Percentiles rank a stretch among this genome's conserved stretches.
Evolutionary conservation across 2,888 invertebrate species (phyloP).

Genomic region (Pomacea canaliculata): DNA sequence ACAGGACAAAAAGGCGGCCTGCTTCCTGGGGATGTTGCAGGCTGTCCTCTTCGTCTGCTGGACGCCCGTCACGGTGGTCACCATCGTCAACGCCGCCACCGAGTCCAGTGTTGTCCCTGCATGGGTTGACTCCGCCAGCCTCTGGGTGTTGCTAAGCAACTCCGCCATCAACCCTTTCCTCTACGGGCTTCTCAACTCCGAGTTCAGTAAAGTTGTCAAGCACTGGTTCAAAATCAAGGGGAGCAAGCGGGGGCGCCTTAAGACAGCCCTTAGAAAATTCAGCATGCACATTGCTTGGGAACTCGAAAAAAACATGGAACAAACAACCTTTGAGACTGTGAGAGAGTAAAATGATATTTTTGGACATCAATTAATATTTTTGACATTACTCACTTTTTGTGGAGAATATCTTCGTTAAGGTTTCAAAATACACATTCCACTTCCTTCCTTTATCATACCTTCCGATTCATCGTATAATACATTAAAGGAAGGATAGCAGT

Average conservation of each 20-base stretch:
- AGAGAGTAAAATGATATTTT: background rate
- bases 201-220: constrained; percentile 37
- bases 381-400: background rate
- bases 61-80: constrained; percentile 47
- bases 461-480: too few species aligned
- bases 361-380: background rate
- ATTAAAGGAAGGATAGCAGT: too few species aligned
- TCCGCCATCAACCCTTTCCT: constrained; percentile 51
- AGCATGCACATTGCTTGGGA: constrained; percentile 38
- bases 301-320: constrained; percentile 15
- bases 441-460: background rate
- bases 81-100: constrained; percentile 15
- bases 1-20: constrained; percentile 58
- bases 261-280: constrained; percentile 25
- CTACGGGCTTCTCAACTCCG: constrained; percentile 49
- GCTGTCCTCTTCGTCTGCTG: constrained; percentile 53
- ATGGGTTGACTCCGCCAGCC: constrained; percentile 36
- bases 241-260: constrained; percentile 20
- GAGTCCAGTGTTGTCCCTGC: constrained; percentile 27
- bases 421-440: background rate
- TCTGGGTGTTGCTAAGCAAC: constrained; percentile 44
- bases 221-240: constrained; percentile 26
- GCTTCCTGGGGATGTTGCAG: constrained; percentile 51
- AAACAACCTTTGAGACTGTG: constrained; percentile 18
- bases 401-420: background rate